phyloP scores from a whole-genome alignment of 2,113 vertebrate genomes.

The Chaenogobius annularis region DNA sequence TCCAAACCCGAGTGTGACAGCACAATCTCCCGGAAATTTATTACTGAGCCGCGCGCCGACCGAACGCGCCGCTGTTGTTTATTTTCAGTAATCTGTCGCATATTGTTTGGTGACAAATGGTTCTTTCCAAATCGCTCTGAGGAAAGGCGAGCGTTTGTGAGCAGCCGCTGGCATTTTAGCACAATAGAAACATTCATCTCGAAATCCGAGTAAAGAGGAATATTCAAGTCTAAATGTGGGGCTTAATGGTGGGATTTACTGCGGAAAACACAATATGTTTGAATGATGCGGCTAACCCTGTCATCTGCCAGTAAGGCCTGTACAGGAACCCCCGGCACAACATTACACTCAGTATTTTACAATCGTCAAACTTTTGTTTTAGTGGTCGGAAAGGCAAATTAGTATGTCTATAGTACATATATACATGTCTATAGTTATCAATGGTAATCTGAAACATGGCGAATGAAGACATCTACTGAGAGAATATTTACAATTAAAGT shows the following conservation, averaged over 20 bases:
- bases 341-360: no score
- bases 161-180: conserved; percentile 16
- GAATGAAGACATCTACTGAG: no score
- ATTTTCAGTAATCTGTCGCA: conserved; percentile 9
- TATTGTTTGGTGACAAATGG: conserved; percentile 11
- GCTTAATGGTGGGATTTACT: not conserved
- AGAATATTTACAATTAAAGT: no score
- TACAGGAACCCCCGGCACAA: no score
- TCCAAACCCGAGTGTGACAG: conserved; percentile 50
- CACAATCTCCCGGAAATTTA: conserved; percentile 55
- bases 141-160: not conserved
- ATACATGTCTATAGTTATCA: no score
- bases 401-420: no score
- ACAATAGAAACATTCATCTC: conserved; percentile 41
- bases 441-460: no score
- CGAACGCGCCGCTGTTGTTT: not conserved
- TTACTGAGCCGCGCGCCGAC: conserved; percentile 13
- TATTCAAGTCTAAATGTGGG: not conserved
- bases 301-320: no score
- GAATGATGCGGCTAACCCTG: not conserved
- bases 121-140: conserved; percentile 1
- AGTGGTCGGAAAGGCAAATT: no score
- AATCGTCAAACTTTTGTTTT: no score
- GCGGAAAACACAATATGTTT: not conserved
- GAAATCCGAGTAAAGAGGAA: conserved; percentile 14